phyloP scores from a whole-genome alignment of 1,140 invertebrate species.

The Phymastichus coffea region DNA sequence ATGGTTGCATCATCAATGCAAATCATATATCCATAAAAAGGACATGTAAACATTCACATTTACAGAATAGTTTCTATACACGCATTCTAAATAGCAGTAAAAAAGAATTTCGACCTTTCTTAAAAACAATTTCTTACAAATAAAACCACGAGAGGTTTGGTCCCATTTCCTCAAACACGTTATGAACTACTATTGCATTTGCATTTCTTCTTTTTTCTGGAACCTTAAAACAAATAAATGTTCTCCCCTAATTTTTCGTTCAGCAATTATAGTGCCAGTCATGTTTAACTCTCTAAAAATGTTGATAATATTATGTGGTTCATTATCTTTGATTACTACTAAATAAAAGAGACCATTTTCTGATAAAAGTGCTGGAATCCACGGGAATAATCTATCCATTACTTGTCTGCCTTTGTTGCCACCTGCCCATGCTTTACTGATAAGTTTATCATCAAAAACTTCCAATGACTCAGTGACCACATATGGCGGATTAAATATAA shows the following conservation, averaged over 20 bases:
- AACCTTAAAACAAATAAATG: slow-evolving; percentile 68
- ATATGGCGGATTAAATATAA: slow-evolving; percentile 98
- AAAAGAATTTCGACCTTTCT: too few species aligned
- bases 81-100: too few species aligned
- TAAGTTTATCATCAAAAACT: slow-evolving; percentile 56
- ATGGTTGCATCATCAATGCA: too few species aligned
- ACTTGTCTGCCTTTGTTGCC: slow-evolving; percentile 76
- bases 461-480: slow-evolving; percentile 82
- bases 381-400: slow-evolving; percentile 73
- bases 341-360: slow-evolving; percentile 78
- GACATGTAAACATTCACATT: too few species aligned
- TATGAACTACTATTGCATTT: too few species aligned
- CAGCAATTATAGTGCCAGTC: slow-evolving; percentile 62
- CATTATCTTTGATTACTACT: slow-evolving; percentile 83
- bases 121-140: too few species aligned
- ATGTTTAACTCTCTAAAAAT: slow-evolving; percentile 64
- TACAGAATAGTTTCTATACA: too few species aligned
- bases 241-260: slow-evolving; percentile 73
- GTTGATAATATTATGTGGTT: slow-evolving; percentile 70
- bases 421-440: slow-evolving; percentile 82
- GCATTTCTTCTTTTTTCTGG: too few species aligned
- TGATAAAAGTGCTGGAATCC: slow-evolving; percentile 70
- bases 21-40: too few species aligned
- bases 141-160: too few species aligned
- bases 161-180: too few species aligned